Base-by-base conservation (phyloP, 2,113 vertebrate species). In the Campylomormyrus tamandua region DNA sequence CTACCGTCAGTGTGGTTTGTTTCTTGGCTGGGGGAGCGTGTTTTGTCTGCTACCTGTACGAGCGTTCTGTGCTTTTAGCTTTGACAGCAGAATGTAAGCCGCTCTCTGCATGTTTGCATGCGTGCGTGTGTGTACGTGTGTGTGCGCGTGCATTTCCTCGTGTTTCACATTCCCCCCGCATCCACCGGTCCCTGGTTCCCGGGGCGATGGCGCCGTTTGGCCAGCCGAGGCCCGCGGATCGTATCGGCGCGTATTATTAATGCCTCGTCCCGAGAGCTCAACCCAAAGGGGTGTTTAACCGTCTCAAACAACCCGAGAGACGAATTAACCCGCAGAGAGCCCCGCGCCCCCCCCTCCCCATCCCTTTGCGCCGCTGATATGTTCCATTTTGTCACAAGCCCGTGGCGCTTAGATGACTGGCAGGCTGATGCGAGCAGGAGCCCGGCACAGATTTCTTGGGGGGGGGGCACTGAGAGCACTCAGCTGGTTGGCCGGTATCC, bases 201-300 rank as follows among this genome's bases (percentile, higher is more conserved):
- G 13, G 8, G 83, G 83, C 80, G 70, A 80, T 27, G 3, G 31
- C 4, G 48, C 74, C 11, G 74, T 21, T 17, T 27, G 35, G 15
- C 31, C 31, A 42, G 74, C 31, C 15, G 24, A 1, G 45, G 83
- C 49, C 53, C 31, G 19, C 15, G 83, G 83, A 90, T 90, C 15
- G 17, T 90, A 66, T 66, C 80, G 13, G 39, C 31, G 13, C 27
- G 56, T 80, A 42, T 84, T 89, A 83, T 66, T 85, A 86, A 90
- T 90, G 52, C 89, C 56, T 86, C 1, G 15, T 52, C 83, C 46
- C 31, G 3, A 17, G 56, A 49, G 89, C 48, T 50, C 70, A 19
- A 49, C 70, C 88, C 88, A 89, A 74, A 80, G 48, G 70, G 48
- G 66, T 83, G 31, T 53, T 89, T 53, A 89, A 39, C 50, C 53